phyloP scores from a whole-genome alignment of 1,140 invertebrate genomes.

The Drosophila prosaltans region DNA sequence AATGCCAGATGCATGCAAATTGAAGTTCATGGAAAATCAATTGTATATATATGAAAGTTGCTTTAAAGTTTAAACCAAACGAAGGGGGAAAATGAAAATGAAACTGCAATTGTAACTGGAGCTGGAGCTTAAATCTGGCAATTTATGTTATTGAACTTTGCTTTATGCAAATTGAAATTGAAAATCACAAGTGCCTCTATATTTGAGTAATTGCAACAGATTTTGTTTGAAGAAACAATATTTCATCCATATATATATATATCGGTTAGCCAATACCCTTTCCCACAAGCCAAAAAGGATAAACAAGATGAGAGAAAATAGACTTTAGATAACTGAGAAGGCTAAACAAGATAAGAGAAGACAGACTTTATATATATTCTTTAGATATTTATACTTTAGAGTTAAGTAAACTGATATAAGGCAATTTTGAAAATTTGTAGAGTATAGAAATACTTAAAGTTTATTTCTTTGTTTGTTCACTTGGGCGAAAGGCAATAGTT shows the following conservation, averaged over 20 bases:
- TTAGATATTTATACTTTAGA: too few species aligned
- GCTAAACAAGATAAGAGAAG: too few species aligned
- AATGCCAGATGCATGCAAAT: slow-evolving; percentile 50
- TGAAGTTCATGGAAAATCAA: slow-evolving; percentile 77
- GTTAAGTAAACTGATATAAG: too few species aligned
- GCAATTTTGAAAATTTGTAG: too few species aligned
- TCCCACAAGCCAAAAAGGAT: too few species aligned
- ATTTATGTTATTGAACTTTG: slow-evolving; percentile 71
- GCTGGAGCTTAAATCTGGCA: slow-evolving; percentile 31
- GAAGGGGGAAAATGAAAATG: slow-evolving; percentile 40
- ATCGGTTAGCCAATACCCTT: slow-evolving; percentile 1
- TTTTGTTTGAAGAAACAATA: slow-evolving; percentile 27
- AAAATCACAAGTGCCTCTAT: slow-evolving; percentile 22
- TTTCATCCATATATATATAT: background rate
- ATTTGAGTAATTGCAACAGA: slow-evolving; percentile 46
- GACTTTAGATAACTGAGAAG: too few species aligned
- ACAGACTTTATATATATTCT: too few species aligned
- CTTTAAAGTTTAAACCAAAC: slow-evolving; percentile 33
- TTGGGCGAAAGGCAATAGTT: slow-evolving; percentile 44
- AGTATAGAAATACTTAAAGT: too few species aligned
- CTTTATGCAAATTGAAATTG: slow-evolving; percentile 68
- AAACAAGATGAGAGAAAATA: too few species aligned
- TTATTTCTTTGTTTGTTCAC: background rate
- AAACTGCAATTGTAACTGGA: slow-evolving; percentile 23
- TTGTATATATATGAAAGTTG: slow-evolving; percentile 68